Base-by-base conservation (phyloP, 1,140 invertebrate genomes). In the Drosophila ficusphila region DNA sequence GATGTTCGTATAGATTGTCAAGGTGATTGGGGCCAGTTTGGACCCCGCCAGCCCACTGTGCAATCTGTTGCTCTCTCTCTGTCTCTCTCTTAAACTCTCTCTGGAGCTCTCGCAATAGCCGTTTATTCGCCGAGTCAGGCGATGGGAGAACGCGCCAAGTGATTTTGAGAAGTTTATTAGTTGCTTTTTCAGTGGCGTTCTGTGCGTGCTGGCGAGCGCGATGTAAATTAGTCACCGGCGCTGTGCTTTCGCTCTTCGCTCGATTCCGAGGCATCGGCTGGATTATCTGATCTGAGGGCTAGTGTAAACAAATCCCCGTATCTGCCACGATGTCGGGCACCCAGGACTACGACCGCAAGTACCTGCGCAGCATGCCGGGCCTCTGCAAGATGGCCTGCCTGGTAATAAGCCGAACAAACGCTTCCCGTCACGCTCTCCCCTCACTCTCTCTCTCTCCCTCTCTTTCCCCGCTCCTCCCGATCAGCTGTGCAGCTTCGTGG, bases 341-440 rank as follows among this genome's bases (percentile, higher is more conserved):
- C 21, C 76, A 69, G 46, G 71, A 71, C 49, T 60, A 60, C 34
- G 79, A 85, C 69, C 79, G 81, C 56, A 57, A 72, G 57, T 85
- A 85, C 61, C 52, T 86, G 76, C 79, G 61, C 48, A 85, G 79
- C 72, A 72, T 76, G 53, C 54, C 62, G 44, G 79, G 79, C 23
- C 41, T 85, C 11, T 64, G 56, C 48, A 86, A 85, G 72, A 38
- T 85, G 48, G 58, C 65, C 44, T 85, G 79, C 29, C 38, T 85
- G 79, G 79, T 85, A 75, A 68, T 21, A n/a, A 18, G 18, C 8
- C n/a, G 11, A 16, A 11, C 8, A n/a, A n/a, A n/a, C n/a, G n/a
- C n/a, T n/a, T n/a, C n/a, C n/a, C n/a, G n/a, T n/a, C n/a, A n/a
- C n/a, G n/a, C n/a, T n/a, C n/a, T n/a, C 1, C 4, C n/a, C 14